These are phyloP conservation scores for Lysandra bellargus DNA, from an alignment of 2,888 invertebrate species.

Conservation along the genomic window DNA sequence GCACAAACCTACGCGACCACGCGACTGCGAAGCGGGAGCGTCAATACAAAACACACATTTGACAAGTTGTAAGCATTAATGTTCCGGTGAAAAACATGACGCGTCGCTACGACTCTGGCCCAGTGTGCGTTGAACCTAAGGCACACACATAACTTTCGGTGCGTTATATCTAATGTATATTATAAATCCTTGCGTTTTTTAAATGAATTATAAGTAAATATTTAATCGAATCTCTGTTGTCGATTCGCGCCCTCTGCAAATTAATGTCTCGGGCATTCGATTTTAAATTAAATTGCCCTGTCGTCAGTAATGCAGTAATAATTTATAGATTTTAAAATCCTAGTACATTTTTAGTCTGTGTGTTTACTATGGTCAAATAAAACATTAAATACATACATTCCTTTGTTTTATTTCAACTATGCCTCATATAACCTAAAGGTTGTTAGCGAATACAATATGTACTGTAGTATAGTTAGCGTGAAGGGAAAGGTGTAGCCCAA, in stretches of 20 bases:
- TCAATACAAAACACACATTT: no score
- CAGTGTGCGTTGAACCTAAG: no score
- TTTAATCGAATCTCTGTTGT: neutral
- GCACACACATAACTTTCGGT: neutral
- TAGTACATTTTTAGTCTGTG: constrained; percentile 28
- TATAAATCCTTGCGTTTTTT: neutral
- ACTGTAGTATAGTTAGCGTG: no score
- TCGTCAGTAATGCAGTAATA: constrained; percentile 22
- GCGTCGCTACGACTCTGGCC: no score
- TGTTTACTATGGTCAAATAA: constrained; percentile 25
- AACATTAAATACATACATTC: neutral
- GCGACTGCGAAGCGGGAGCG: no score
- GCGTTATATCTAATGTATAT: neutral
- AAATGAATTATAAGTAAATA: neutral
- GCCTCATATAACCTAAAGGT: neutral
- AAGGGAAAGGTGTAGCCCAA: no score
- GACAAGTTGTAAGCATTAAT: no score
- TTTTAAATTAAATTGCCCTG: neutral
- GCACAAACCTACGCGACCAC: no score
- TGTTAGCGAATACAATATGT: no score
- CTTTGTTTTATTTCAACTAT: neutral
- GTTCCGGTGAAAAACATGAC: no score
- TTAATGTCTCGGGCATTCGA: neutral
- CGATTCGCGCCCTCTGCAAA: neutral
- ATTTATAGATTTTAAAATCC: constrained; percentile 13